Base-by-base conservation (phyloP, 2,113 vertebrate genomes). In the Proteles cristata region DNA sequence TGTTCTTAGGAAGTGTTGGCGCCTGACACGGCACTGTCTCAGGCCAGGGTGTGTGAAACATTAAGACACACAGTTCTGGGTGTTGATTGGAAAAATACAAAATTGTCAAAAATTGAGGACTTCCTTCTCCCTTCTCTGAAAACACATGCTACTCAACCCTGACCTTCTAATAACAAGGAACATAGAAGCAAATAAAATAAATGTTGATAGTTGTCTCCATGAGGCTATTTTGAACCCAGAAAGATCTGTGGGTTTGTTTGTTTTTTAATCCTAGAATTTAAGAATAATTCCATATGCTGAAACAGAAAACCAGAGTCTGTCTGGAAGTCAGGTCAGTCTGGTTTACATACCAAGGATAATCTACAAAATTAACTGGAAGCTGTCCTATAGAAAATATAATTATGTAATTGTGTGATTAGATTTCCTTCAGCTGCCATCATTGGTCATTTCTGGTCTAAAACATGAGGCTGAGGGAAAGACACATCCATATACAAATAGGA, bases 221-320 rank as follows among this genome's bases (percentile, higher is more conserved):
- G 45, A 97, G n/a, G 7, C 74, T 89, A 10, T 93, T 95, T 89
- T 92, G 53, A 95, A 33, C 45, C 87, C 74, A 96, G 92, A 61
- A 79, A 96, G n/a, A 71, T 50, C 9, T 68, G 16, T 31, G 74
- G 45, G 43, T 69, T 39, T 35, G 5, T 14, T 66, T 28, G 50
- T 63, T 79, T 94, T 74, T 74, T 15, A 63, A 68, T 77, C 21
- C 15, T 53, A 66, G 39, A 74, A 83, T 10, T 66, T 81, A 45
- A 71, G 53, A 91, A 79, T 92, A 83, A 76, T 88, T 73, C 35
- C 77, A 11, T 90, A 28, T 86, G 69, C 31, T 85, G 53, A 93
- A 93, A 69, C 4, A 55, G 77, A 92, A 97, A 89, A 73, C 9
- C 23, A 95, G 28, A 65, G 92, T 92, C 88, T 79, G 1, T 92